Base-by-base conservation (phyloP, 2,888 invertebrate species). In the Leucoma salicis region DNA sequence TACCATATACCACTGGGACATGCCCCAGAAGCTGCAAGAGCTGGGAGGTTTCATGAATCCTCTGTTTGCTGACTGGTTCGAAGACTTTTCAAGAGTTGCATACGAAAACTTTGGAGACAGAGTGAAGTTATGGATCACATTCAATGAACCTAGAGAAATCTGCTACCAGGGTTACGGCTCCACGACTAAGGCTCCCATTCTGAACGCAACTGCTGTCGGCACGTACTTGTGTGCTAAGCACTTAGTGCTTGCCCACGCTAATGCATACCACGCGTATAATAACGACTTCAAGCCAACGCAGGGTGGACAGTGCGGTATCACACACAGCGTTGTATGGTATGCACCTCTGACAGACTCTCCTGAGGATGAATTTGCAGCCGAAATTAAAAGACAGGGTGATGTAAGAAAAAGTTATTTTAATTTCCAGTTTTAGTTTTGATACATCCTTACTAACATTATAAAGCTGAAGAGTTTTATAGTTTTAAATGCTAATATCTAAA, bases 51-150 rank as follows among this genome's bases (percentile, higher is more conserved):
- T 86, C 40, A 44, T 73, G 1, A 90, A 86, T 47, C 70, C 82
- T 0, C 15, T 79, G 0, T 61, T 90, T 14, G 57, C 76, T 0
- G 70, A 80, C 14, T 89, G 90, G 77, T 91, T 88, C 48, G 78
- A 76, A 37, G 81, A 83, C 5, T 91, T 90, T 53, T 86, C 91
- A 0, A 66, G 78, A 14, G 66, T 89, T 11, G 73, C 76, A 0
- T 91, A 72, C 47, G 54, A 71, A 15, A 59, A 63, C 8, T 90
- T 85, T 47, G 90, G 90, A 1, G 88, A 90, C 42, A 75, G 88
- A 38, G 90, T 86, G 0, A 87, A 91, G 51, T 64, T 69, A 10
- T 92, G 91, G 90, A 86, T 91, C 3, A 92, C 92, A 0, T 83
- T 92, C 39, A 92, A 92, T 55, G 92, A 92, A 49, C 91, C 91